Evolutionary conservation across 2,888 invertebrate species (phyloP), one percentile per base, ranked within the genome.

Genomic region (Drosophila meridiana): DNA sequence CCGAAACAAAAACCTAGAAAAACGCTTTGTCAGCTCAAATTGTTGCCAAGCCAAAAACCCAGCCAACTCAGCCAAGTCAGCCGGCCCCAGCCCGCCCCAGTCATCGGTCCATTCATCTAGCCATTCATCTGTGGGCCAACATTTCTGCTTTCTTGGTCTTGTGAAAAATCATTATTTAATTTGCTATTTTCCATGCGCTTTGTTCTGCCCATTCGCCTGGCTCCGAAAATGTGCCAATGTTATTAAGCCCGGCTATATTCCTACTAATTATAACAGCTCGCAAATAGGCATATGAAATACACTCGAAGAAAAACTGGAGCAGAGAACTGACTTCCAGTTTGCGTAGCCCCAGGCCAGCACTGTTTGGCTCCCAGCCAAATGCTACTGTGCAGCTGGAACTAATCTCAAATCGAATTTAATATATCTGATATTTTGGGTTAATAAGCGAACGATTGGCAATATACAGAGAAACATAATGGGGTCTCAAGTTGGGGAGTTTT

Each of bases 151-250:
- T 67, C 66, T 66, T 74, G 72, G 68, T 58, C 65, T 79, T 62
- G 68, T 77, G 72, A 78, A 68, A 71, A 83, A 72, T 81, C 70
- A 81, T 75, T 75, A 73, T 78, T 78, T 72, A 78, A 83, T 83
- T 75, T 77, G 67, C 82, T 63, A 69, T 69, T 72, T 69, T 72
- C 61, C 42, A 50, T 70, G 67, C 69, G 63, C 57, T 69, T 69
- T 65, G 55, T 67, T 57, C 65, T 76, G 34, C 63, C 40, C 28
- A 42, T 78, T 78, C 69, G 62, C 53, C n/a, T 32, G 63, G 34
- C 53, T 32, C 53, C 26, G 79, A 72, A 88, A 83, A 80, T 86
- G 88, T 83, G 87, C 89, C 89, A 88, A 86, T 83, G 78, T 73
- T 80, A 80, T 87, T 84, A 69, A 61, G 69, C 72, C 60, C 57